Percentiles rank a stretch among this genome's conserved stretches.
Conservation (phyloP, 2,797 vertebrate species). For the Neosilurus mollespiculum region DNA sequence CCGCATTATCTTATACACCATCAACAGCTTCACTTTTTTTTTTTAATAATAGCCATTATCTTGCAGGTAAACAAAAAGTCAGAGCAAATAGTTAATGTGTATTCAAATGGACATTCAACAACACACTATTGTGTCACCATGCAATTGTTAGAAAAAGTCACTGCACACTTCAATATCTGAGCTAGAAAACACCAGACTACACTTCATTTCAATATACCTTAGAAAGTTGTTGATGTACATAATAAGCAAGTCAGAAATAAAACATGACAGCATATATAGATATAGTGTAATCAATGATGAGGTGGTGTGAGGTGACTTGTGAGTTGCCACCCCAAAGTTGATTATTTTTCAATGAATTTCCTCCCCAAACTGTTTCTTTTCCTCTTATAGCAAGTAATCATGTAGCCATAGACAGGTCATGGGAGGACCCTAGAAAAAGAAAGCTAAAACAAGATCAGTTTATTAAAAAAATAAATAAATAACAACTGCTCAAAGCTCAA, state of each 20-base stretch:
- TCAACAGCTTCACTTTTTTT: neutral
- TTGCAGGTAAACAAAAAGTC: neutral
- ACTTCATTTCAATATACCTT: neutral
- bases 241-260: neutral
- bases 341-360: neutral
- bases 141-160: neutral
- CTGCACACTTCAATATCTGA: neutral
- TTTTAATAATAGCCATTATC: neutral
- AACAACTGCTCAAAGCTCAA: no score
- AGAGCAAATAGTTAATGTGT: neutral
- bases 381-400: neutral
- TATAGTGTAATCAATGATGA: neutral
- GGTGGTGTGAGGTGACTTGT: neutral
- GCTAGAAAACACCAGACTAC: neutral
- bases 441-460: no score
- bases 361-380: neutral
- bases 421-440: no score
- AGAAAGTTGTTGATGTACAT: neutral
- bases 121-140: neutral
- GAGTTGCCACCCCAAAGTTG: neutral
- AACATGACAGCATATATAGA: neutral
- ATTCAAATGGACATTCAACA: conserved; percentile 22
- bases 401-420: no score
- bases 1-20: neutral
- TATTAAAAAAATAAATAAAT: no score